Evolutionary conservation across 2,113 vertebrate species (phyloP).

Genomic region (Hymenochirus boettgeri): DNA sequence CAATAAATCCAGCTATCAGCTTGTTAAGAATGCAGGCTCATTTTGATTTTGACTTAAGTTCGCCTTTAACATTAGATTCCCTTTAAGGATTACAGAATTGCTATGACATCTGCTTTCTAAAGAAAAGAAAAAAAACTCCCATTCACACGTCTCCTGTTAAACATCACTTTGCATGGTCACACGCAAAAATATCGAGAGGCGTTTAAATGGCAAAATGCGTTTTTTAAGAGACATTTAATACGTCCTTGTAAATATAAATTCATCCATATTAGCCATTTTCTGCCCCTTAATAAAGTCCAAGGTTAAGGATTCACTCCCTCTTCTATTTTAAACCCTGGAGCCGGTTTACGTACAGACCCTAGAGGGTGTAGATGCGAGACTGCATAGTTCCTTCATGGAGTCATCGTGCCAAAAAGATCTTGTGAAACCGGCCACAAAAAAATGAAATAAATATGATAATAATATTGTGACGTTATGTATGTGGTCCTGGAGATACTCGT

Average conservation of each 20-base stretch:
- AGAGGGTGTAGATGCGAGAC: conserved; percentile 1
- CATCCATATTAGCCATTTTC: neutral
- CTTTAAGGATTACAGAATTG: no score
- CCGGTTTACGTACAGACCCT: neutral
- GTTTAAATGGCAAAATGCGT: conserved; percentile 8
- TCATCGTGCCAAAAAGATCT: conserved; percentile 11
- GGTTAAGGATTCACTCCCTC: neutral
- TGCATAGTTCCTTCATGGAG: conserved; percentile 14
- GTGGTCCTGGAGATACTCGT: no score
- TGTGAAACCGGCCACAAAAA: neutral
- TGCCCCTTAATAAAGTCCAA: neutral
- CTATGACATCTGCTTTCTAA: no score
- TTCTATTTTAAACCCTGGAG: neutral
- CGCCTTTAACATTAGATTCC: no score
- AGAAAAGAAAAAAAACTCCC: no score
- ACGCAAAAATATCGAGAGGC: conserved; percentile 19
- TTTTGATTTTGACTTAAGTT: no score
- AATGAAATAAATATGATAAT: no score
- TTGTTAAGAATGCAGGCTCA: no score
- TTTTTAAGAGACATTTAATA: neutral
- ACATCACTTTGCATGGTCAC: no score
- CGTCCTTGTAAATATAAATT: conserved; percentile 12
- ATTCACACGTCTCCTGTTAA: neutral
- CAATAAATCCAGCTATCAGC: no score
- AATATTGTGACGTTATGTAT: no score